Evolutionary conservation across 2,888 invertebrate genomes (phyloP).

Genomic region (Blomia tropicalis): DNA sequence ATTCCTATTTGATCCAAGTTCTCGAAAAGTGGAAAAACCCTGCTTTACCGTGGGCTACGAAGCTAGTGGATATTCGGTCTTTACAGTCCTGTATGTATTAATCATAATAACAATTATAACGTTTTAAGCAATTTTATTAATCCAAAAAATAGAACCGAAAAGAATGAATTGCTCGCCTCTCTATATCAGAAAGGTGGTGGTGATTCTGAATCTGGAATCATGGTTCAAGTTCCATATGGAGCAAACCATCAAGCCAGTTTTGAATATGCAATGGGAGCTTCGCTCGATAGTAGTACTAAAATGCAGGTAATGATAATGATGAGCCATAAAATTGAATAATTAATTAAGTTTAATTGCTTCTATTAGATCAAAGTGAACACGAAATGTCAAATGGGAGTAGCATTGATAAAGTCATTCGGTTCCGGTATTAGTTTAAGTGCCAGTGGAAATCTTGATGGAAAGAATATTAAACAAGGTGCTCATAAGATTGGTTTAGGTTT

Average conservation of each 20-base stretch:
- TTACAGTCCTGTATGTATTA: background rate
- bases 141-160: no score
- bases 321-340: no score
- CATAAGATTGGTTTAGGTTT: conserved; percentile 7
- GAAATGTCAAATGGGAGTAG: background rate
- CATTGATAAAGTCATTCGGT: background rate
- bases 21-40: background rate
- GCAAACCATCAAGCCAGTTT: background rate
- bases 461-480: conserved; percentile 1
- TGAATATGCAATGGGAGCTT: background rate
- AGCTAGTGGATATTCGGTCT: background rate
- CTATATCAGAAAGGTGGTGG: background rate
- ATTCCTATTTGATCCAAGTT: background rate
- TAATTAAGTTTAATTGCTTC: background rate
- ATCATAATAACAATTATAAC: background rate
- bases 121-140: background rate
- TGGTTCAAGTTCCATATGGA: background rate
- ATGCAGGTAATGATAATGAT: background rate
- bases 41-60: background rate
- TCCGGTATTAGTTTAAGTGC: background rate
- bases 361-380: background rate
- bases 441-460: background rate
- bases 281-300: background rate
- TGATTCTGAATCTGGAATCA: background rate
- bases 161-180: background rate